Base-by-base conservation (phyloP, 2,113 vertebrate species). In the Caracal caracal region DNA sequence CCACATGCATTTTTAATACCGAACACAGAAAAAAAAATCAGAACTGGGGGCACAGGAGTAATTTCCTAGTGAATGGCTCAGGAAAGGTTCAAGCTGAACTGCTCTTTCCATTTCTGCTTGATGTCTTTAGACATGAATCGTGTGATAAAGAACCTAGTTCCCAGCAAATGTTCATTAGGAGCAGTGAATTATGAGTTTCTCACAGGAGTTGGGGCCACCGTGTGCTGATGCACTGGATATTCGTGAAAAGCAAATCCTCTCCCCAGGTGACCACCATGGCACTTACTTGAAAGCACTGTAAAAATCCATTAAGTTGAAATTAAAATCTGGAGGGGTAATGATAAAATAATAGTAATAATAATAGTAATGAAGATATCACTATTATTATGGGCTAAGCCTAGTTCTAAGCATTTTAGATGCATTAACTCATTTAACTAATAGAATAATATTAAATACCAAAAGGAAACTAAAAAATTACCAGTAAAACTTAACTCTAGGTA, bases 1-100 rank as follows among this genome's bases (percentile, higher is more conserved):
- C 87, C 70, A 37, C 75, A 81, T 97, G 87, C 12, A 43, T 92
- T 98, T 98, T 97, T 95, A 96, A 96, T 92, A 80, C 16, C 76
- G 84, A 95, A 97, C 93, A 73, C 61, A 96, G 93, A 96, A 90
- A 93, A 87, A 79, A 97, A 63, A 97, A 63, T 81, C 28, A 91
- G 82, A 97, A 73, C 79, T 75, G n/a, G 90, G 20, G 90, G 28
- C 49, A 75, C 40, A 95, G 79, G 56, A 28, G 87, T 89, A 65
- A 95, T 96, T 97, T 97, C 93, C 53, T 35, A 68, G 19, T 43
- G 70, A 85, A 84, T 7, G 30, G 37, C 61, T 88, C 80, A 51
- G 35, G 75, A 53, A 87, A 71, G 70, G 71, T 85, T 94, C 95
- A 89, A 70, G 87, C 37, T 35, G 59, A 68, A 68, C 24, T 19